phyloP scores from a whole-genome alignment of 2,113 vertebrate genomes.

The Gambusia holbrooki region DNA sequence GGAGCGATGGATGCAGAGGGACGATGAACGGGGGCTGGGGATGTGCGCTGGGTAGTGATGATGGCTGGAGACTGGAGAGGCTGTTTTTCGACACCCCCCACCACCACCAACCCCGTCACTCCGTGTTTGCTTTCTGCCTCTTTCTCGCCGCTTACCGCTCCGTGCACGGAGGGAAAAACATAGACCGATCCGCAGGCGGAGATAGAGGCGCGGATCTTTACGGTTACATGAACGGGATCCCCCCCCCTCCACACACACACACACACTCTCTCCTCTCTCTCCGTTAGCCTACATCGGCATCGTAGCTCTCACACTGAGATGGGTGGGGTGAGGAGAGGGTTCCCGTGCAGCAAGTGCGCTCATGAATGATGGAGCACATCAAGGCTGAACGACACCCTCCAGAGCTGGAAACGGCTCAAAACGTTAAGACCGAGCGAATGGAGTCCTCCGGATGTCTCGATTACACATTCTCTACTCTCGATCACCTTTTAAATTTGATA shows the following conservation, averaged over 20 bases:
- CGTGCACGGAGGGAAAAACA: neutral
- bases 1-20: conserved; percentile 47
- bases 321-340: conserved; percentile 78
- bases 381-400: neutral
- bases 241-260: neutral
- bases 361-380: conserved; percentile 45
- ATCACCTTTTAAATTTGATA: neutral
- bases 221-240: conserved; percentile 63
- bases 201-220: neutral
- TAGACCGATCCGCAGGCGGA: neutral
- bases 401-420: neutral
- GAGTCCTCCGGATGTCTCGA: neutral
- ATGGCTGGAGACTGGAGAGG: conserved; percentile 66
- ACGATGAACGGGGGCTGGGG: conserved; percentile 41
- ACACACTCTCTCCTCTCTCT: too few species aligned
- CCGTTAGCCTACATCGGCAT: conserved; percentile 66
- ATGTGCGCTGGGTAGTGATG: conserved; percentile 70
- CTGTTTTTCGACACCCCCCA: neutral
- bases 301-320: conserved; percentile 68
- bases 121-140: neutral
- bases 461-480: neutral
- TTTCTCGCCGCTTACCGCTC: neutral
- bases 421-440: too few species aligned
- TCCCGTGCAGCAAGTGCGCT: conserved; percentile 59
- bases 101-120: neutral